Evolutionary conservation across 2,888 invertebrate species (phyloP).

Genomic region (Atrina japonica): DNA sequence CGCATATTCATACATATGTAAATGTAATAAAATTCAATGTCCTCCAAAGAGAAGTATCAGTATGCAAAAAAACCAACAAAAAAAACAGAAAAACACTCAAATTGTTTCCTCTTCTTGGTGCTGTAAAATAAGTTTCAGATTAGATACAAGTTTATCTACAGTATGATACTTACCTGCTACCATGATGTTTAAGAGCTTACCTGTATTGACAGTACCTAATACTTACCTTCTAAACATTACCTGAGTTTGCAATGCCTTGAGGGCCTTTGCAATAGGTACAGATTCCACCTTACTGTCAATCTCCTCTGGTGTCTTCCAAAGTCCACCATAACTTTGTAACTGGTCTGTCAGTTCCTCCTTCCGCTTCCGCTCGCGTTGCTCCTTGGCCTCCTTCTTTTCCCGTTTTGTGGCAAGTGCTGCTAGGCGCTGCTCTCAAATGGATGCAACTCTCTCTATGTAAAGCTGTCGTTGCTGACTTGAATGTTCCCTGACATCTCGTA

Average conservation of each 20-base stretch:
- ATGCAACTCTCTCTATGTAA: constrained; percentile 8
- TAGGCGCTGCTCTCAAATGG: constrained; percentile 7
- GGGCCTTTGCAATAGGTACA: background rate
- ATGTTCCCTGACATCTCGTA: constrained; percentile 6
- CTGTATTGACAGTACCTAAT: constrained; percentile 1
- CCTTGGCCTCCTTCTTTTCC: constrained; percentile 11
- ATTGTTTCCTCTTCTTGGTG: constrained; percentile 1
- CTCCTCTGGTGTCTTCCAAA: constrained; percentile 14
- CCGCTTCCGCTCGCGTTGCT: background rate
- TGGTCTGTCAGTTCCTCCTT: constrained; percentile 9
- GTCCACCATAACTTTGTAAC: constrained; percentile 6
- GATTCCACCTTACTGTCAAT: background rate
- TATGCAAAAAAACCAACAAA: too few relatives aligned
- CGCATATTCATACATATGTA: too few relatives aligned
- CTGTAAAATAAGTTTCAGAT: background rate
- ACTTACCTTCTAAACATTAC: constrained; percentile 1
- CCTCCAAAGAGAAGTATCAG: too few relatives aligned
- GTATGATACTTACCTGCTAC: constrained; percentile 11
- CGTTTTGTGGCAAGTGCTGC: constrained; percentile 1
- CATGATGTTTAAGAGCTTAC: constrained; percentile 12
- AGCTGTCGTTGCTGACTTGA: constrained; percentile 3
- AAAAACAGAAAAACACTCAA: too few relatives aligned
- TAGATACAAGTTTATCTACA: background rate
- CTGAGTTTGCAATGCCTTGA: constrained; percentile 13
- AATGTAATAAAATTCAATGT: too few relatives aligned